phyloP scores from a whole-genome alignment of 2,113 vertebrate genomes.

The Psilopsiagon aymara region DNA sequence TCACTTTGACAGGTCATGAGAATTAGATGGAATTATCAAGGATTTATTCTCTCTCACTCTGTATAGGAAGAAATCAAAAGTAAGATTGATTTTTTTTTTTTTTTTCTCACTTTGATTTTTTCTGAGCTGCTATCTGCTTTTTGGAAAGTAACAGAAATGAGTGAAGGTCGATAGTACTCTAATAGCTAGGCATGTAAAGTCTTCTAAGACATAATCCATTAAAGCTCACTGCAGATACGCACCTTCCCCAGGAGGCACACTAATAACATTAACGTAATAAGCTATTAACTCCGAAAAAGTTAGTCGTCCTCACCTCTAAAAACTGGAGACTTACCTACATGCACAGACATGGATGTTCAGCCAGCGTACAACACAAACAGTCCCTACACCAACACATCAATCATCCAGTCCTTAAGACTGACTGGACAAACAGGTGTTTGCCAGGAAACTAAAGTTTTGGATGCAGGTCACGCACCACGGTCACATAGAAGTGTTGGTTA shows the following conservation, averaged over 20 bases:
- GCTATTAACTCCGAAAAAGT: not conserved
- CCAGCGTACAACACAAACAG: not conserved
- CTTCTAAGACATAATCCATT: not conserved
- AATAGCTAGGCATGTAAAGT: not conserved
- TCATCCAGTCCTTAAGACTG: not conserved
- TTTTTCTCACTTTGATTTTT: not conserved
- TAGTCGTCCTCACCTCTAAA: not conserved
- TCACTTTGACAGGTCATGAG: not conserved
- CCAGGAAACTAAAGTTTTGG: not conserved
- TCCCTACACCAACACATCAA: not conserved
- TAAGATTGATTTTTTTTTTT: not conserved
- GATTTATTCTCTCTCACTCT: not conserved
- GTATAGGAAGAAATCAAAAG: not conserved
- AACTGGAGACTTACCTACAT: not conserved
- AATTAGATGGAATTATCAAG: not conserved
- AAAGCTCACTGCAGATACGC: not conserved
- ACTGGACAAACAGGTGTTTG: not conserved
- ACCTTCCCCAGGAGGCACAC: not conserved
- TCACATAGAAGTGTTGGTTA: fast-evolving
- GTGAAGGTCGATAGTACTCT: not conserved
- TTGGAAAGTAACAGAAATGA: not conserved
- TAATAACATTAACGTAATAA: not conserved
- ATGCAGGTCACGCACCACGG: not conserved
- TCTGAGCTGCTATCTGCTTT: not conserved
- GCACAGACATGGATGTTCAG: not conserved